Evolutionary conservation across 2,113 vertebrate genomes (phyloP).

Genomic region (Xenus cinereus): DNA sequence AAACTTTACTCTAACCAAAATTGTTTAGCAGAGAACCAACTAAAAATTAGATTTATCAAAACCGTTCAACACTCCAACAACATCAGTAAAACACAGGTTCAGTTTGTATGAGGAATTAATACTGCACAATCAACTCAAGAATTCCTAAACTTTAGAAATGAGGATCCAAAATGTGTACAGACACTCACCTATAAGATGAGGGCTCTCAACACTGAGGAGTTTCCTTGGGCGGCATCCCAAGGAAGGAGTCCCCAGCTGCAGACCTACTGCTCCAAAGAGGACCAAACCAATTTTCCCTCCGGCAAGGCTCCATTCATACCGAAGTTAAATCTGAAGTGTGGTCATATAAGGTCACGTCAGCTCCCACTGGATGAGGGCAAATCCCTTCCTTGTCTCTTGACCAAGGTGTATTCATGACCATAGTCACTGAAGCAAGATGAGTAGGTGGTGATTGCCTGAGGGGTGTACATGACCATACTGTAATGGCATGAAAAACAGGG

Average conservation of each 20-base stretch:
- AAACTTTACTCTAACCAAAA: background rate
- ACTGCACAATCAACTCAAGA: background rate
- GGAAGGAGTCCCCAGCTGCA: background rate
- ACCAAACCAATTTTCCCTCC: background rate
- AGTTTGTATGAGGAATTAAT: no score
- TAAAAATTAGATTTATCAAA: background rate
- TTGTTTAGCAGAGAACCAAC: background rate
- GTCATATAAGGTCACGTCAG: background rate
- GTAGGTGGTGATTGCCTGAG: background rate
- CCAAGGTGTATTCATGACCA: background rate
- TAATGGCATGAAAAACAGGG: background rate
- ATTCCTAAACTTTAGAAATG: background rate
- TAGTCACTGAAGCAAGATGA: background rate
- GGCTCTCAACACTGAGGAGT: background rate
- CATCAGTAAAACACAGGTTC: background rate
- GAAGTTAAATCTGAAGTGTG: background rate
- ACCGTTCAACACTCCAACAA: background rate
- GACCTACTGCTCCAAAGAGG: background rate
- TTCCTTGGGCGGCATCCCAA: background rate
- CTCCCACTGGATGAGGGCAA: background rate
- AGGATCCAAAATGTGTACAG: background rate
- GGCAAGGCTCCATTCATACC: rapidly evolving
- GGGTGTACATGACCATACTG: background rate
- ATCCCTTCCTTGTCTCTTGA: background rate
- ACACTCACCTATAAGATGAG: no score